A percentile compares a stretch with the other conserved stretches of the same genome.
These are phyloP conservation scores for Diarsia dahlii DNA, from an alignment of 2,888 invertebrate species.

Conservation along the genomic window DNA sequence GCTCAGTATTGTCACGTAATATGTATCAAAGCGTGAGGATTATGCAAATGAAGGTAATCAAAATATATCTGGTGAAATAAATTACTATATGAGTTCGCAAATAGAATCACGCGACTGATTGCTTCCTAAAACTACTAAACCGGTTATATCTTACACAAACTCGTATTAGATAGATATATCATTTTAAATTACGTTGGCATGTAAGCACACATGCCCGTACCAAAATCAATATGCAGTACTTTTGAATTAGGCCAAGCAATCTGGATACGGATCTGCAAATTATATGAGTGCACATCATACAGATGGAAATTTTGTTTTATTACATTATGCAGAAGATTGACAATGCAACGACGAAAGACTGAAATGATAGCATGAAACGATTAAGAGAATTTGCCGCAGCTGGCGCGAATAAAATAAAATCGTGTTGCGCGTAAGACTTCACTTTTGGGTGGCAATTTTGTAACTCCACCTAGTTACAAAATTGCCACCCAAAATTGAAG, in stretches of 20 bases:
- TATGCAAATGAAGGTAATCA: neutral
- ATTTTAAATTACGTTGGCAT: slow-evolving; percentile 40
- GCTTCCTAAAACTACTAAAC: neutral
- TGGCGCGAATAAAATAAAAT: slow-evolving; percentile 18
- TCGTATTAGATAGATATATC: neutral
- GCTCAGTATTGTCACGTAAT: slow-evolving; percentile 15
- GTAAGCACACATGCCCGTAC: slow-evolving; percentile 52
- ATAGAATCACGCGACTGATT: neutral
- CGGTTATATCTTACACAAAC: slow-evolving; percentile 12
- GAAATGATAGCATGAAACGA: slow-evolving; percentile 39
- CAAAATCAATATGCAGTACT: slow-evolving; percentile 61
- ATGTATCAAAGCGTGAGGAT: slow-evolving; percentile 7
- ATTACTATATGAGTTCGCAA: neutral
- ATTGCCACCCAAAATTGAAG: slow-evolving; percentile 1
- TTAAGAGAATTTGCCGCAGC: slow-evolving; percentile 29
- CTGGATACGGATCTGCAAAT: slow-evolving; percentile 63
- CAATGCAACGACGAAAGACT: slow-evolving; percentile 19
- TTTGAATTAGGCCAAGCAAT: slow-evolving; percentile 67
- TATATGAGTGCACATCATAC: slow-evolving; percentile 47
- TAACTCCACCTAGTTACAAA: too few relatives aligned
- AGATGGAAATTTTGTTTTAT: slow-evolving; percentile 44
- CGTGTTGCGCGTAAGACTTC: neutral
- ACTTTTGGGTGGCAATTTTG: too few relatives aligned
- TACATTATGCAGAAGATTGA: slow-evolving; percentile 29
- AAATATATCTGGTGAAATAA: neutral